Evolutionary conservation across 2,888 invertebrate species (phyloP).

Genomic region (Heliconius cydno): DNA sequence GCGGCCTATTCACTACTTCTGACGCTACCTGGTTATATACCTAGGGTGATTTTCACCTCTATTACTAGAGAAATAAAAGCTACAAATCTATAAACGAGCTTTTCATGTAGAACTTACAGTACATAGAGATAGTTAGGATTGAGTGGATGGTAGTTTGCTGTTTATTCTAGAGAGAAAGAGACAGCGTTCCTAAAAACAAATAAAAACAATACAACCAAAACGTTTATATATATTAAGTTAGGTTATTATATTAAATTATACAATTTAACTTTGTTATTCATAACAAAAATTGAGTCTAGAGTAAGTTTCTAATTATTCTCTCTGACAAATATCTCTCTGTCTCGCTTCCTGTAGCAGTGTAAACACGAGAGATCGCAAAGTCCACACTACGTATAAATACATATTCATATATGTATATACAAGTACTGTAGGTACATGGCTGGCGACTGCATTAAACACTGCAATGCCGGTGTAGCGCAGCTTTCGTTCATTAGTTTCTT

Average conservation of each 20-base stretch:
- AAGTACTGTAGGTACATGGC: slow-evolving; percentile 30
- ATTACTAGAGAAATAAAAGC: slow-evolving; percentile 35
- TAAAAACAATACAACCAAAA: neutral
- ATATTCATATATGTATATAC: slow-evolving; percentile 18
- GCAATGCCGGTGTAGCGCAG: slow-evolving; percentile 52
- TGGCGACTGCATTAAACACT: slow-evolving; percentile 52
- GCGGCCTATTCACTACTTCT: slow-evolving; percentile 46
- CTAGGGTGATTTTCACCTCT: slow-evolving; percentile 38
- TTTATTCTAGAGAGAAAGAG: slow-evolving; percentile 21
- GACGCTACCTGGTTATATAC: slow-evolving; percentile 33
- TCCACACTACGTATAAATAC: slow-evolving; percentile 17
- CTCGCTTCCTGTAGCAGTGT: slow-evolving; percentile 20
- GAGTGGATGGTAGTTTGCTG: slow-evolving; percentile 21
- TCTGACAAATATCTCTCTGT: slow-evolving; percentile 4
- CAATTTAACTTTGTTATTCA: neutral
- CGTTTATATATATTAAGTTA: neutral
- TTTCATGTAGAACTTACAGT: slow-evolving; percentile 36
- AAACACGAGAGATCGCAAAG: slow-evolving; percentile 24
- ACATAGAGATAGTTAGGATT: slow-evolving; percentile 29
- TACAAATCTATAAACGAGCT: slow-evolving; percentile 35
- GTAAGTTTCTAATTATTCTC: neutral
- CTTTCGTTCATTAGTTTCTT: slow-evolving; percentile 51
- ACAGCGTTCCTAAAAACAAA: neutral
- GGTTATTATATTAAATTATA: neutral
- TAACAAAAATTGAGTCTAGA: neutral